phyloP scores from a whole-genome alignment of 2,888 invertebrate genomes.

The Melanostoma scalare region DNA sequence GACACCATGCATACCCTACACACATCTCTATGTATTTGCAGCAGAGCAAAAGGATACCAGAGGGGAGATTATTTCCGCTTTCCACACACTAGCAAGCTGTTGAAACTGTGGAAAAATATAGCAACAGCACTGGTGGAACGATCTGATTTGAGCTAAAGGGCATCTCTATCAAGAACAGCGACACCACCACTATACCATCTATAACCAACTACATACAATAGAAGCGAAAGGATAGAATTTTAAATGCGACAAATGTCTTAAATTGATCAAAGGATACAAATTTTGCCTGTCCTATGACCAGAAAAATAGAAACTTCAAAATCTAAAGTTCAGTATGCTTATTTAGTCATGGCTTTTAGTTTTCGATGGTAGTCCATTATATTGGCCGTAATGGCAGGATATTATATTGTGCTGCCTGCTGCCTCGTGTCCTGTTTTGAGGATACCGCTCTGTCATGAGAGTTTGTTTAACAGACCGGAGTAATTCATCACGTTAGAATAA shows the following conservation, averaged over 20 bases:
- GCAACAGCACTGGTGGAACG: slow-evolving; percentile 15
- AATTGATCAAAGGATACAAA: slow-evolving; percentile 50
- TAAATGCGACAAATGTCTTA: slow-evolving; percentile 42
- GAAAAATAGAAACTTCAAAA: slow-evolving; percentile 18
- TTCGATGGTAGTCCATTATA: background rate
- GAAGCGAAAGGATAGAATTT: slow-evolving; percentile 22
- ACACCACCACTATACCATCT: background rate
- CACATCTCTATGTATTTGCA: background rate
- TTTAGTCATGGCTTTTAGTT: slow-evolving; percentile 25
- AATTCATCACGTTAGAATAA: too few species aligned
- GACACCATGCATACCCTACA: slow-evolving; percentile 15
- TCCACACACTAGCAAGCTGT: slow-evolving; percentile 42
- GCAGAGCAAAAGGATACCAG: background rate
- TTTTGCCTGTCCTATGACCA: slow-evolving; percentile 29
- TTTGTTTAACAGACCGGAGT: too few species aligned
- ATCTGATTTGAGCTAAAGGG: slow-evolving; percentile 14
- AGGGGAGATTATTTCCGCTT: slow-evolving; percentile 47
- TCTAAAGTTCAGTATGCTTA: slow-evolving; percentile 24
- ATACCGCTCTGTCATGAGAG: too few species aligned
- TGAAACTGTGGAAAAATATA: slow-evolving; percentile 37
- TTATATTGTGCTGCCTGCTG: slow-evolving; percentile 27
- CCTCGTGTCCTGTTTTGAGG: slow-evolving; percentile 2
- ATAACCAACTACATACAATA: background rate
- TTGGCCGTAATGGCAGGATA: slow-evolving; percentile 20
- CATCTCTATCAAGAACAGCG: background rate